phyloP scores from a whole-genome alignment of 2,888 invertebrate genomes.

The Halocaridina rubra region DNA sequence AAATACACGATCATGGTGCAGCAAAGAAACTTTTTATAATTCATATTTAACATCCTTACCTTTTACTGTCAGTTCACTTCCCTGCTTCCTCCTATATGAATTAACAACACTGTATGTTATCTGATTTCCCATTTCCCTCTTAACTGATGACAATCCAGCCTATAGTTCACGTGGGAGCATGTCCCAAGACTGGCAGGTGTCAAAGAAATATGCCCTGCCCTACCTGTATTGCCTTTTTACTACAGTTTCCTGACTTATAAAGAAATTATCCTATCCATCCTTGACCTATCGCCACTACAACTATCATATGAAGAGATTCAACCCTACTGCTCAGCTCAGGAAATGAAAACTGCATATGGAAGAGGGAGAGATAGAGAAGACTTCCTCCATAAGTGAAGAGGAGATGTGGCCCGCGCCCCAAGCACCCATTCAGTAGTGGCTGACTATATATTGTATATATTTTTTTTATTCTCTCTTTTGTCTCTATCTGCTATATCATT shows the following conservation, averaged over 20 bases:
- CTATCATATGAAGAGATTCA: background rate
- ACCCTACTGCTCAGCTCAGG: constrained; percentile 4
- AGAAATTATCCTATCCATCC: background rate
- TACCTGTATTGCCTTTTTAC: too few species aligned
- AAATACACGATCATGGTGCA: too few species aligned
- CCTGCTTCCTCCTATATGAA: background rate
- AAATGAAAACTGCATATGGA: background rate
- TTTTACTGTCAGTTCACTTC: background rate
- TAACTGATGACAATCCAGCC: background rate
- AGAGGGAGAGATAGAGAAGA: constrained; percentile 15
- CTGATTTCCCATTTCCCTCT: too few species aligned
- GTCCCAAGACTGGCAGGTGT: background rate
- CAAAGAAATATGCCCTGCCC: background rate
- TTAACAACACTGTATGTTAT: background rate
- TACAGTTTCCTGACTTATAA: too few species aligned
- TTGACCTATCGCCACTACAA: background rate
- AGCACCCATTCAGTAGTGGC: constrained; percentile 20
- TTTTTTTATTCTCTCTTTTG: background rate
- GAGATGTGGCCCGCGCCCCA: constrained; percentile 23
- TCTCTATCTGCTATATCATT: too few species aligned
- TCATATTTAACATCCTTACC: background rate
- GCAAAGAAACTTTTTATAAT: background rate
- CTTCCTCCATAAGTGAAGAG: constrained; percentile 1
- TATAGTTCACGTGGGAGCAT: background rate
- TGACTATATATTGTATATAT: background rate